Conservation (phyloP, 2,797 vertebrate genomes). For the Acanthis flammea region DNA sequence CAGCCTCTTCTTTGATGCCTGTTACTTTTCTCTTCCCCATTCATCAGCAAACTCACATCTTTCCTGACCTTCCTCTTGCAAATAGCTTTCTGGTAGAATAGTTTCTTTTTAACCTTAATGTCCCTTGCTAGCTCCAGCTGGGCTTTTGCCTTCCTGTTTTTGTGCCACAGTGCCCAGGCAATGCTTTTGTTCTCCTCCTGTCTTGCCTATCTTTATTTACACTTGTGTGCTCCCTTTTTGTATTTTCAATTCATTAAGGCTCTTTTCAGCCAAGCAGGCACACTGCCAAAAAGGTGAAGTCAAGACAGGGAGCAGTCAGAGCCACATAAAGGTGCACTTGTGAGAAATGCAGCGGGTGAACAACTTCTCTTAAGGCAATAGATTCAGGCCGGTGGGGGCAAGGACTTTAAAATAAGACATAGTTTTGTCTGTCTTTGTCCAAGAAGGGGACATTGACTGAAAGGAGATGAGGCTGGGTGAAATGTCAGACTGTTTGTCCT, state of each 20-base stretch:
- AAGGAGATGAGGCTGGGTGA: not conserved
- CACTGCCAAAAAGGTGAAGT: not conserved
- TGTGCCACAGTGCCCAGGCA: not conserved
- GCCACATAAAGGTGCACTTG: not conserved
- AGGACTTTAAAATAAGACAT: not conserved
- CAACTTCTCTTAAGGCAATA: not conserved
- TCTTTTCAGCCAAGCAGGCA: not conserved
- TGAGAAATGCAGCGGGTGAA: not conserved
- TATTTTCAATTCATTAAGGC: constrained; percentile 34
- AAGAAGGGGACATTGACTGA: not conserved
- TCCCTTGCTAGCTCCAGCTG: not conserved
- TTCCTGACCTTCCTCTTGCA: not conserved
- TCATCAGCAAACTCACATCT: not conserved
- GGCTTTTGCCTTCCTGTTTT: constrained; percentile 6
- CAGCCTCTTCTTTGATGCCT: not conserved
- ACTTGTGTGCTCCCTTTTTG: not conserved
- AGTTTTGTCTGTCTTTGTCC: not conserved
- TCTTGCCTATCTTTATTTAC: constrained; percentile 21
- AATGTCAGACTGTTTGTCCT: not conserved
- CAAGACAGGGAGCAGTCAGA: not conserved
- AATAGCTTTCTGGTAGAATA: not conserved
- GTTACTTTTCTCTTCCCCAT: not conserved
- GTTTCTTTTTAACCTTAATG: constrained; percentile 32
- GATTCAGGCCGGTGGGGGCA: not conserved
- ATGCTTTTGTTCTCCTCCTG: constrained; percentile 3